Base-by-base conservation (phyloP, 2,888 invertebrate species). In the Xestoiulus laeticollis region DNA sequence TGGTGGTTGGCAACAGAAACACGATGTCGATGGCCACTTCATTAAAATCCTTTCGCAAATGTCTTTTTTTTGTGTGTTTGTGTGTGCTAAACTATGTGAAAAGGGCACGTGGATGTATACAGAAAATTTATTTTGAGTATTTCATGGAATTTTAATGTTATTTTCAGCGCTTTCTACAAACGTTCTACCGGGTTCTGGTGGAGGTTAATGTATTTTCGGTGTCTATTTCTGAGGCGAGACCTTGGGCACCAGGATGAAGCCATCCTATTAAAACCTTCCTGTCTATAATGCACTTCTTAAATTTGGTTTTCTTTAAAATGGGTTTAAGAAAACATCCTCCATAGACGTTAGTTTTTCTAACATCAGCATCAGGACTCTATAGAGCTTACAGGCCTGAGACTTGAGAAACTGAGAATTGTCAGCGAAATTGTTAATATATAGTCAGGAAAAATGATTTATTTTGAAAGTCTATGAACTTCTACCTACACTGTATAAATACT, bases 151-250 rank as follows among this genome's bases (percentile, higher is more conserved):
- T 78, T 30, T 2, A 8, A 14, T 78, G 78, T 78, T 78, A 78
- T 78, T 78, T 78, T 14, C 26, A 78, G 30, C 78, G 14, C 30
- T 78, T 78, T 30, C 78, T 6, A 14, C 30, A 30, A 68, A 68
- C 22, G 59, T 22, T 68, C 59, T 68, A 68, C 59, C 59, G 59
- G 59, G 59, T 68, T 68, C 59, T 68, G 22, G 26, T 78, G 78
- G 78, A 78, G 78, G 78, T 78, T 78, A 78, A 68, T 26, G 26
- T 78, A 78, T 78, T 78, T 78, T 78, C 30, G 26, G 78, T 30
- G 30, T 48, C 10, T 26, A 22, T 30, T 78, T 78, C 30, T 30
- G 30, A 14, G 30, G 26, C 16, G 19, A 59, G 26, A 30, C 30
- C 78, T 78, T 78, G 78, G 30, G 30, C 30, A 30, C 26, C 30